Evolutionary conservation across 2,113 vertebrate genomes (phyloP).

Genomic region (Pelusios castaneus): DNA sequence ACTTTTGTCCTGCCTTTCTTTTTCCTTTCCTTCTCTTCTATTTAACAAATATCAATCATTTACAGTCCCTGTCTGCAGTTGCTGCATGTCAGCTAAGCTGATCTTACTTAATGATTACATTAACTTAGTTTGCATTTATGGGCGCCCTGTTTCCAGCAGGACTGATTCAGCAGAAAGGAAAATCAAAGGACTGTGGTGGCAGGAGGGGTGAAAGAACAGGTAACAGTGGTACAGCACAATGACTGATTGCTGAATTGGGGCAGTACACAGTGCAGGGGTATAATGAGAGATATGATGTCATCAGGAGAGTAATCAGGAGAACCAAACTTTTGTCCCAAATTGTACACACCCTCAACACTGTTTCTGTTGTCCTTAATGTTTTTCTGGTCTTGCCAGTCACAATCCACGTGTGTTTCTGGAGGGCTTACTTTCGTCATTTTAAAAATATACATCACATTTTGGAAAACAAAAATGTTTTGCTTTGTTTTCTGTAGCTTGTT

Average conservation of each 20-base stretch:
- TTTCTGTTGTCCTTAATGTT: background rate
- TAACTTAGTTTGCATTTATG: background rate
- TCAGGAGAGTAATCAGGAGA: background rate
- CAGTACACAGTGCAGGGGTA: accelerated
- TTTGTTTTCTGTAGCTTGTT: background rate
- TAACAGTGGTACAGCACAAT: background rate
- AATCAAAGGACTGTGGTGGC: background rate
- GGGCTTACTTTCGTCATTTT: background rate
- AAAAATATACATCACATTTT: background rate
- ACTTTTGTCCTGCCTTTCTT: background rate
- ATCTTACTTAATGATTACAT: background rate
- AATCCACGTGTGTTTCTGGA: background rate
- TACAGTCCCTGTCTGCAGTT: background rate
- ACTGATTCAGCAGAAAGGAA: background rate
- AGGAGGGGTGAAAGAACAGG: background rate
- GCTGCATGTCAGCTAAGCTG: background rate
- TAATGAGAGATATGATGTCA: background rate
- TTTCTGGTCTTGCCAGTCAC: background rate
- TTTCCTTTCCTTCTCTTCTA: background rate
- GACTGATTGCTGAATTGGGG: background rate
- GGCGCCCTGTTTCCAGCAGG: background rate
- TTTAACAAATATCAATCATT: background rate
- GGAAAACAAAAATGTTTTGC: background rate
- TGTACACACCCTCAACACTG: background rate
- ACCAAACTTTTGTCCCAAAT: background rate